phyloP scores from a whole-genome alignment of 2,888 invertebrate genomes.

The Caenorhabditis panamensis region DNA sequence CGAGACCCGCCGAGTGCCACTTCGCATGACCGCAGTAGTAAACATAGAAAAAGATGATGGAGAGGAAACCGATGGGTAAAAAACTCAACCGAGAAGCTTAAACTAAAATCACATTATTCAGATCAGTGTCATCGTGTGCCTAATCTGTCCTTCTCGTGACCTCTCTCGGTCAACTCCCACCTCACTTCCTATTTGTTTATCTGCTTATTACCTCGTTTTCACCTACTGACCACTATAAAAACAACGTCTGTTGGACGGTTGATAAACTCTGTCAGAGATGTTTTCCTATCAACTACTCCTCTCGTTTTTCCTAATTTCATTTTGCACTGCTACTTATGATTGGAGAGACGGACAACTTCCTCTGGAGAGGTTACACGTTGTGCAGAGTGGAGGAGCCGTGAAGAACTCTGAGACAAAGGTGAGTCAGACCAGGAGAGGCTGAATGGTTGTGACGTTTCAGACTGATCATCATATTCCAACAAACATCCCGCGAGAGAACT shows the following conservation, averaged over 20 bases:
- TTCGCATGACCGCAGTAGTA: too few relatives aligned
- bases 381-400: neutral
- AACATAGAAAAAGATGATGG: too few relatives aligned
- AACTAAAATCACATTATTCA: constrained; percentile 4
- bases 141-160: constrained; percentile 11
- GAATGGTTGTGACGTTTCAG: constrained; percentile 7
- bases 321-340: constrained; percentile 16
- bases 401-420: constrained; percentile 40
- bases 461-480: constrained; percentile 34
- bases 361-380: constrained; percentile 23
- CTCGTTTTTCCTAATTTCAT: neutral
- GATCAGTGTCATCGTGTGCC: neutral
- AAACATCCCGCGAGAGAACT: constrained; percentile 31
- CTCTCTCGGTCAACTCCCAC: neutral
- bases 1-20: too few relatives aligned
- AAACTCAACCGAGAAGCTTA: too few relatives aligned
- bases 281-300: neutral
- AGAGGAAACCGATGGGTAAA: too few relatives aligned
- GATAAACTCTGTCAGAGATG: neutral
- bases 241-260: neutral
- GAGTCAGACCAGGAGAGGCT: neutral
- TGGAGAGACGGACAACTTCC: constrained; percentile 48
- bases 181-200: constrained; percentile 24
- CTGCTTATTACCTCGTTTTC: constrained; percentile 25
- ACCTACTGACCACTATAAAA: constrained; percentile 30